phyloP scores from a whole-genome alignment of 2,888 invertebrate species.

The Lutraria lutraria region DNA sequence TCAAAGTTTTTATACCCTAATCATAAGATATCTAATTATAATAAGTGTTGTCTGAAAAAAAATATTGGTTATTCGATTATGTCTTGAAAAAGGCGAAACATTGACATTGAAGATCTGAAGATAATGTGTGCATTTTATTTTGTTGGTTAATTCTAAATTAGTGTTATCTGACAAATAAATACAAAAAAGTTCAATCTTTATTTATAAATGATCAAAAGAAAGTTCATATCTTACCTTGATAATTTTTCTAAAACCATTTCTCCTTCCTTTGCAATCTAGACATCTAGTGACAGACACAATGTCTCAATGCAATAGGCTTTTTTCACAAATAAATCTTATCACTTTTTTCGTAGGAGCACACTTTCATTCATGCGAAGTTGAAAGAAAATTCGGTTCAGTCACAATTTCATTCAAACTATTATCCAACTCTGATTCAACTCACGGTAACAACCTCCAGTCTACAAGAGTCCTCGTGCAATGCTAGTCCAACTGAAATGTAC shows the following conservation, averaged over 20 bases:
- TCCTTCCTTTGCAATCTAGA: not conserved
- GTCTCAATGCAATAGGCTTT: slow-evolving; percentile 9
- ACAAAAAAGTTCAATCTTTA: not conserved
- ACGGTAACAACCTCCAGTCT: not conserved
- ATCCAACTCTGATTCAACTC: not conserved
- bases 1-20: no score
- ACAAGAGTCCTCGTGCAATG: not conserved
- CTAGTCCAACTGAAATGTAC: not conserved
- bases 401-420: slow-evolving; percentile 7
- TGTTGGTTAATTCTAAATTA: no score
- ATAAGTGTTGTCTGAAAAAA: no score
- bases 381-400: not conserved
- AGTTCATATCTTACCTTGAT: not conserved
- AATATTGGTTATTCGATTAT: no score
- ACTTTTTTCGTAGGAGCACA: not conserved
- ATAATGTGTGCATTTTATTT: no score
- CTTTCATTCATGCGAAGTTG: slow-evolving; percentile 9
- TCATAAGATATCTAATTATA: no score
- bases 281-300: not conserved
- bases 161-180: not conserved
- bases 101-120: no score
- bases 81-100: no score
- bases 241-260: not conserved
- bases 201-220: not conserved
- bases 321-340: not conserved